Evolutionary conservation across 2,888 invertebrate genomes (phyloP).

Genomic region (Herminia tarsipennalis): DNA sequence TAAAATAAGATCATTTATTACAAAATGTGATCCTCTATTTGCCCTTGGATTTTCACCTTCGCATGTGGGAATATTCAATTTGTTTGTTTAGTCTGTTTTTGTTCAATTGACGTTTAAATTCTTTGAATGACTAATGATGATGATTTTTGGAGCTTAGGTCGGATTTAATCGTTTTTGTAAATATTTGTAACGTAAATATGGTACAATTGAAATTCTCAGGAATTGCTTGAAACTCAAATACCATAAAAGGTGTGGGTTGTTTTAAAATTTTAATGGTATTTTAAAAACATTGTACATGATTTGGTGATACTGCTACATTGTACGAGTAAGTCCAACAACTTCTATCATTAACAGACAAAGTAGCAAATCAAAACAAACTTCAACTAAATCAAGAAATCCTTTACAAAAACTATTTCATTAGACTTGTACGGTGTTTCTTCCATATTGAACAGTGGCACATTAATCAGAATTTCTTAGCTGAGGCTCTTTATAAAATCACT

Average conservation of each 20-base stretch:
- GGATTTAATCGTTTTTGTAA: constrained; percentile 22
- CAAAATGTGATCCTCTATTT: constrained; percentile 73
- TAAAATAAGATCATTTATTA: constrained; percentile 69
- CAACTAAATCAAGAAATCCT: constrained; percentile 26
- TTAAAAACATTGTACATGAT: too few species aligned
- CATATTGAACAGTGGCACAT: constrained; percentile 48
- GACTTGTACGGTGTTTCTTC: constrained; percentile 26
- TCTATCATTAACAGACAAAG: background rate
- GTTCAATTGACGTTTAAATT: constrained; percentile 81
- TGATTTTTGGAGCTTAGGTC: constrained; percentile 60
- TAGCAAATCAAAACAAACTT: constrained; percentile 9
- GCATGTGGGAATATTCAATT: constrained; percentile 83
- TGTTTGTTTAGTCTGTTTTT: constrained; percentile 82
- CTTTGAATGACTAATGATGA: constrained; percentile 75
- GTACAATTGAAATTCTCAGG: too few species aligned
- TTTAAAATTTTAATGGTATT: too few species aligned
- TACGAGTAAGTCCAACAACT: too few species aligned
- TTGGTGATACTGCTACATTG: too few species aligned
- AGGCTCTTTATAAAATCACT: constrained; percentile 62
- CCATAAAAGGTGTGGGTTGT: too few species aligned
- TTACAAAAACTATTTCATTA: constrained; percentile 37
- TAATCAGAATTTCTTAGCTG: constrained; percentile 56
- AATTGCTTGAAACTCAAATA: too few species aligned
- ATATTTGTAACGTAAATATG: constrained; percentile 2
- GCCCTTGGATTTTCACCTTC: constrained; percentile 83